Evolutionary conservation across 2,113 vertebrate genomes (phyloP).

Genomic region (Sebastes schlegelii): DNA sequence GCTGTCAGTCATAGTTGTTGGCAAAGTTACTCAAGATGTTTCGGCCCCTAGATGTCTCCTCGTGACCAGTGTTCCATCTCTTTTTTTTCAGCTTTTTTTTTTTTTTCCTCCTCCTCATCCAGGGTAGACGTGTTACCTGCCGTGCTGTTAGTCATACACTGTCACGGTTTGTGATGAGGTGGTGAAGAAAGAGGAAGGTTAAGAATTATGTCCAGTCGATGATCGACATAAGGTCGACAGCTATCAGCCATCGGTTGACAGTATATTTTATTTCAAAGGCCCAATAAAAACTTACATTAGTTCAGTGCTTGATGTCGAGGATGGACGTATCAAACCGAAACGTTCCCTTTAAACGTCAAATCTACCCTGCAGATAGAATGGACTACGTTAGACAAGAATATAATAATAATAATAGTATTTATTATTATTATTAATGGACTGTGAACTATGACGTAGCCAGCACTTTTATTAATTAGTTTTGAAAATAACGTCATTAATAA

Average conservation of each 20-base stretch:
- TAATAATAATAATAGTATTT: too few relatives aligned
- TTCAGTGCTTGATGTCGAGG: background rate
- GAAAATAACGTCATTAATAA: background rate
- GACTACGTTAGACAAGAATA: background rate
- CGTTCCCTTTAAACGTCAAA: background rate
- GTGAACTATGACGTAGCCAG: background rate
- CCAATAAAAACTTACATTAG: background rate
- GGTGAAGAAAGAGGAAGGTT: background rate
- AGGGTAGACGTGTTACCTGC: background rate
- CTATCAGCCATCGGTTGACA: background rate
- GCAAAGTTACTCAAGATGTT: background rate
- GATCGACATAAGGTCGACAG: background rate
- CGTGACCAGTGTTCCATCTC: background rate
- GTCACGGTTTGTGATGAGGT: background rate
- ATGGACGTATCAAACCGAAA: background rate
- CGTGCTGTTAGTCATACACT: background rate
- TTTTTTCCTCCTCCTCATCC: background rate
- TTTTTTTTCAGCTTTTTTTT: background rate
- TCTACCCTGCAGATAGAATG: background rate
- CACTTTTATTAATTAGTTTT: background rate
- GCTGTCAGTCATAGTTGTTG: constrained; percentile 8
- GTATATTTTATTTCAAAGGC: background rate
- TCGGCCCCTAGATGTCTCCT: background rate
- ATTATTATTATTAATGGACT: too few relatives aligned
- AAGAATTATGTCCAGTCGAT: background rate